A percentile compares a stretch with the other conserved stretches of the same genome.
phyloP scores from a whole-genome alignment of 2,888 invertebrate genomes.

The Drosophila bunnanda region DNA sequence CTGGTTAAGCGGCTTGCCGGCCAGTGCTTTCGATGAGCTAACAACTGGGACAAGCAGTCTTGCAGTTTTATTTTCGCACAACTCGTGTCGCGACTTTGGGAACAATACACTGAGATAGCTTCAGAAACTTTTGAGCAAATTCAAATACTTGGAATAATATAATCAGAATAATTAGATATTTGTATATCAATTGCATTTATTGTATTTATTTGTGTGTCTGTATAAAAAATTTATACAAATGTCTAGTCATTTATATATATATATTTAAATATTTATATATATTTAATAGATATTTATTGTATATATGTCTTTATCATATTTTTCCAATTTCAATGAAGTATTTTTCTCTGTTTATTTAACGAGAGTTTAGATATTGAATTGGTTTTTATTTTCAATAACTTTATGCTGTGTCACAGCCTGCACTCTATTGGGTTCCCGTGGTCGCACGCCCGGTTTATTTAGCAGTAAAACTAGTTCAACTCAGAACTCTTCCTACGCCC shows the following conservation, averaged over 20 bases:
- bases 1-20: constrained; percentile 10
- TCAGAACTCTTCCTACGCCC: constrained; percentile 55
- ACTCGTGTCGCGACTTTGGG: constrained; percentile 20
- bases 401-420: constrained; percentile 13
- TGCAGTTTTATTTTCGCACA: constrained; percentile 18
- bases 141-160: neutral
- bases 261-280: too few relatives aligned
- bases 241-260: too few relatives aligned
- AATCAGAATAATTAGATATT: too few relatives aligned
- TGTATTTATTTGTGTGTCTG: too few relatives aligned
- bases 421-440: neutral
- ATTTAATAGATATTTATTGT: neutral
- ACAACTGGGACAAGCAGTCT: constrained; percentile 36
- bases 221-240: too few relatives aligned
- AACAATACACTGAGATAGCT: constrained; percentile 4
- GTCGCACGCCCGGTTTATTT: constrained; percentile 41
- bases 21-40: constrained; percentile 32
- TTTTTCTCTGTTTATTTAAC: neutral
- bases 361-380: neutral
- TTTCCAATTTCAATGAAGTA: neutral
- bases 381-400: neutral
- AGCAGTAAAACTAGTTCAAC: constrained; percentile 63
- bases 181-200: too few relatives aligned
- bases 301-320: neutral
- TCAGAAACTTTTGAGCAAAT: neutral